Percentiles rank a stretch among this genome's conserved stretches.
Evolutionary conservation across 2,888 invertebrate genomes (phyloP).

Genomic region (Hoplodrina blanda): DNA sequence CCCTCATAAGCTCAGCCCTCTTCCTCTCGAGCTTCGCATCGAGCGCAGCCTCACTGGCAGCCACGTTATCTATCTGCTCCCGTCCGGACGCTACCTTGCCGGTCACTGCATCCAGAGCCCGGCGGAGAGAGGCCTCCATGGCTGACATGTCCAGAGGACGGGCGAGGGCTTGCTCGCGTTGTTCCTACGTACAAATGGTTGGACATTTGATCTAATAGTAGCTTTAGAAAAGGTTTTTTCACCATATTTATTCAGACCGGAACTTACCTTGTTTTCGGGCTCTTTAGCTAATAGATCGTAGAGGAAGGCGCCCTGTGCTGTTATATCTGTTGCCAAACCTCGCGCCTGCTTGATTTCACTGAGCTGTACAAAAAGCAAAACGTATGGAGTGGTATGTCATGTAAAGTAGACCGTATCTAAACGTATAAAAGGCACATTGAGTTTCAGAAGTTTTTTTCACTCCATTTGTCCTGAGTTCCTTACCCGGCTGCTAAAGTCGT

Average conservation of each 20-base stretch:
- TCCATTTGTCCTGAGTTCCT: conserved; percentile 22
- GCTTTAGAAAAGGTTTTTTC: background rate
- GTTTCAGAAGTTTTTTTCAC: too few species aligned
- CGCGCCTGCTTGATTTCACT: conserved; percentile 96
- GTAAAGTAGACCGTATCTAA: too few species aligned
- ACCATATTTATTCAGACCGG: background rate
- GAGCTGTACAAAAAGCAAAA: conserved; percentile 85
- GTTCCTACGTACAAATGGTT: conserved; percentile 79
- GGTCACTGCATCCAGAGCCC: conserved; percentile 93
- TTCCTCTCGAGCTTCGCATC: conserved; percentile 98
- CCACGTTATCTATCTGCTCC: conserved; percentile 95
- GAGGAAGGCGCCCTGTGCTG: conserved; percentile 96
- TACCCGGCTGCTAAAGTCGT: conserved; percentile 82
- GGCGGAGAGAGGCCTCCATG: conserved; percentile 95
- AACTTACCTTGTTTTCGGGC: conserved; percentile 93
- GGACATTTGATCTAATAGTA: background rate
- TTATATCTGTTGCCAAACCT: conserved; percentile 97
- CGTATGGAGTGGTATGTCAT: too few species aligned
- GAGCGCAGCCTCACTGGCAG: conserved; percentile 96
- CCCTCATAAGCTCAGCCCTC: conserved; percentile 96
- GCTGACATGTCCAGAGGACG: conserved; percentile 95
- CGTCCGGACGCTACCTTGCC: conserved; percentile 93
- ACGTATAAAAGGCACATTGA: too few species aligned
- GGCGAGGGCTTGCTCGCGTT: conserved; percentile 94
- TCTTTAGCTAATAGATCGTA: conserved; percentile 98